A percentile compares a stretch with the other conserved stretches of the same genome.
phyloP scores from a whole-genome alignment of 92 coral and sea anemone species.

The Anthopleura xanthogrammica region DNA sequence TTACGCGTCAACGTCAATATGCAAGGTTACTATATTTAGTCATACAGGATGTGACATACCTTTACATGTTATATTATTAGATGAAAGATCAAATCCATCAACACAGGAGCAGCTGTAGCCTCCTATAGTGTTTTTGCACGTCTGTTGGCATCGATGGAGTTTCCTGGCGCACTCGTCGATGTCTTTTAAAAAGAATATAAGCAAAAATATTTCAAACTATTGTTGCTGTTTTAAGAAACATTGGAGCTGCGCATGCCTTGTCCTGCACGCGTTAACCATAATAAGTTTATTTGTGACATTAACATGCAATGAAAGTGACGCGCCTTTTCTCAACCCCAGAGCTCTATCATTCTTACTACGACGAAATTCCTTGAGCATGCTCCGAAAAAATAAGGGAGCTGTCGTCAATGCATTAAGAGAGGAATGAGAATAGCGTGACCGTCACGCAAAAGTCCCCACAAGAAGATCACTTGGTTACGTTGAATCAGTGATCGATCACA shows the following conservation, averaged over 20 bases:
- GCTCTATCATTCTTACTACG: too few species aligned
- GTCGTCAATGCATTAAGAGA: too few species aligned
- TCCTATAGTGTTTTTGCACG: conserved; percentile 46
- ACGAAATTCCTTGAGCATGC: not conserved
- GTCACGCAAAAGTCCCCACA: too few species aligned
- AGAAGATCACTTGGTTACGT: too few species aligned
- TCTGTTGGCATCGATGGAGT: conserved; percentile 42
- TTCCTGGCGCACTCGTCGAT: conserved; percentile 48
- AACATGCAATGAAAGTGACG: too few species aligned
- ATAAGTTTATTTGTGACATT: too few species aligned
- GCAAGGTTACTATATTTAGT: not conserved
- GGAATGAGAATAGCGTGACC: too few species aligned
- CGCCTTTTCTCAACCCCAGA: too few species aligned
- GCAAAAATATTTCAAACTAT: not conserved
- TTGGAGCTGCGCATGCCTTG: not conserved
- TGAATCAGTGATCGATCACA: not conserved
- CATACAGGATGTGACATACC: conserved; percentile 30
- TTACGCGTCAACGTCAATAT: too few species aligned
- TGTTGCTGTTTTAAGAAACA: too few species aligned
- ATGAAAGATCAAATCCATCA: conserved; percentile 29
- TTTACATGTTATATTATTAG: conserved; percentile 41
- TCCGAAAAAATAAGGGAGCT: not conserved
- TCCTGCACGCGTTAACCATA: not conserved
- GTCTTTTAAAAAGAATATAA: conserved; percentile 20
- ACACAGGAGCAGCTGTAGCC: conserved; percentile 49